Conservation (phyloP, 2,113 vertebrate genomes). For the Strix uralensis region DNA sequence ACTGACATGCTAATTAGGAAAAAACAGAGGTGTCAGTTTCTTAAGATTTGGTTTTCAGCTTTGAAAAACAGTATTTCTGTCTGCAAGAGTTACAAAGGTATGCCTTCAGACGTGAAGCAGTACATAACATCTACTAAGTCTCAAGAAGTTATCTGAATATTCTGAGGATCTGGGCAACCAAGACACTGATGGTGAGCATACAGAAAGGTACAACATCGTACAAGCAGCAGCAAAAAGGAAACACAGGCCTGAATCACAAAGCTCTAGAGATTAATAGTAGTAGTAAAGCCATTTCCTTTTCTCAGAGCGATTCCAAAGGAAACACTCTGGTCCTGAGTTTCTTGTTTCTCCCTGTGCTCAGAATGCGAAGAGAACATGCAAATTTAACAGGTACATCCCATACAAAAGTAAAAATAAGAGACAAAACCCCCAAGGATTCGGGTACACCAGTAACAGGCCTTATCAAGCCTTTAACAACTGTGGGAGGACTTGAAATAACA, state of each 20-base stretch:
- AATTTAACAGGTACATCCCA: not conserved
- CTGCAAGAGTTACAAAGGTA: not conserved
- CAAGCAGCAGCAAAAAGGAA: not conserved
- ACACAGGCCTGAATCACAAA: not conserved
- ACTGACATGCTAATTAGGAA: not conserved
- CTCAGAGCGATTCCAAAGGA: not conserved
- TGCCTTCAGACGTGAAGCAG: not conserved
- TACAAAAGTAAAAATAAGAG: not conserved
- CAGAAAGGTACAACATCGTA: not conserved
- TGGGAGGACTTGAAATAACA: not conserved
- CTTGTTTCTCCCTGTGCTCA: not conserved
- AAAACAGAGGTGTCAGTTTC: not conserved
- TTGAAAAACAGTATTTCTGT: not conserved
- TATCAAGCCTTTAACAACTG: not conserved
- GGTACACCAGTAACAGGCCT: not conserved
- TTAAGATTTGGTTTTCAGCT: not conserved
- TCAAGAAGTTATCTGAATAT: not conserved
- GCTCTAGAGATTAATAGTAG: not conserved
- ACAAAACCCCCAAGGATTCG: not conserved
- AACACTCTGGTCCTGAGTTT: not conserved
- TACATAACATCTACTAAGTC: fast-evolving
- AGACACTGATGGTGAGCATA: not conserved
- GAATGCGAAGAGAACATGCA: not conserved
- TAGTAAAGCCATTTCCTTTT: not conserved
- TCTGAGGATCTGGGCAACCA: not conserved